Percentiles rank a stretch among this genome's conserved stretches.
phyloP scores from a whole-genome alignment of 2,113 vertebrate genomes.

The Uropsilus gracilis region DNA sequence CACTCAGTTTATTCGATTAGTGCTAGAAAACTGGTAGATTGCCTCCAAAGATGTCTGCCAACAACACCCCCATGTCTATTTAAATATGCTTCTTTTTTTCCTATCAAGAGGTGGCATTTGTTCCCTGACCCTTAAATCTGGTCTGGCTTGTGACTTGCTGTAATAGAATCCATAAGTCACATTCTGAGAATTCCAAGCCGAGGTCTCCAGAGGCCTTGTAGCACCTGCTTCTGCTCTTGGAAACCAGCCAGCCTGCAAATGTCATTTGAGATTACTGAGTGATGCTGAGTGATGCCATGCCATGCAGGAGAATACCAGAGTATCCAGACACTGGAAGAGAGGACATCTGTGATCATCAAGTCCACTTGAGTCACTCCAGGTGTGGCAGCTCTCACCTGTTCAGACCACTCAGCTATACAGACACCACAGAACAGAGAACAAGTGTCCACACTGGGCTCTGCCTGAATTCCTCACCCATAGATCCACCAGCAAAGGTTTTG shows the following conservation, averaged over 20 bases:
- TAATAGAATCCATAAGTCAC: background rate
- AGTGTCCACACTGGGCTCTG: background rate
- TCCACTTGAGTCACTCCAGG: background rate
- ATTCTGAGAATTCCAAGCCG: slow-evolving; percentile 14
- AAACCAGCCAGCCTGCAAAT: background rate
- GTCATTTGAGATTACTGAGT: slow-evolving; percentile 39
- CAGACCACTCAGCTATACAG: background rate
- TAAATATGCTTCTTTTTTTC: background rate
- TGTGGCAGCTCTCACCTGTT: background rate
- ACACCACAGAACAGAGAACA: background rate
- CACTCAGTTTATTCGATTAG: background rate
- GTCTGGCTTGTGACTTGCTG: background rate
- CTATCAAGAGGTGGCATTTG: background rate
- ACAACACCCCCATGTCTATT: background rate
- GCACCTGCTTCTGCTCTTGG: slow-evolving; percentile 40
- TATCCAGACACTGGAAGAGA: background rate
- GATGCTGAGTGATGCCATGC: background rate
- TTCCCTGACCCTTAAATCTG: background rate
- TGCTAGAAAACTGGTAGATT: background rate
- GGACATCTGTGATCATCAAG: background rate
- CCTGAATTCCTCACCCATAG: background rate
- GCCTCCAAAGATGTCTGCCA: background rate
- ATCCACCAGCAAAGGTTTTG: background rate
- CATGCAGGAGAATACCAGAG: background rate
- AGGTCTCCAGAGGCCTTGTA: background rate